Conservation (phyloP, 1,140 invertebrate genomes). For the Phenacoccus solenopsis region DNA sequence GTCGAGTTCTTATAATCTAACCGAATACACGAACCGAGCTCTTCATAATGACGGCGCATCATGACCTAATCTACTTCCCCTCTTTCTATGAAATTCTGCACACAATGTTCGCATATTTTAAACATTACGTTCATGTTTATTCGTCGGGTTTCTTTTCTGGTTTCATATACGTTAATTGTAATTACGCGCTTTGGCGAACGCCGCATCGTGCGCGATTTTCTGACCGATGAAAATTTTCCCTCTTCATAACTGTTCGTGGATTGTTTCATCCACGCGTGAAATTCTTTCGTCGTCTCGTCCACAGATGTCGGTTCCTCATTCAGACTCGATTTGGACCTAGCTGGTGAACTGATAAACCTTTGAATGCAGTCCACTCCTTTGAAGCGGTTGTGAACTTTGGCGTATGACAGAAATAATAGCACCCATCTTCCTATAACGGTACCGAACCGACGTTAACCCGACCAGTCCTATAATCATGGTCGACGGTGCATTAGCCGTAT, state of each 20-base stretch:
- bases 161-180: neutral
- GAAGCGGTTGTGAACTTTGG: neutral
- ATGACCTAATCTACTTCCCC: conserved; percentile 16
- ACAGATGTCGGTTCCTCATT: too few species aligned
- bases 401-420: conserved; percentile 7
- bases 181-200: neutral
- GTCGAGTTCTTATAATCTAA: neutral
- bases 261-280: too few species aligned
- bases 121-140: neutral
- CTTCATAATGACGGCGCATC: neutral
- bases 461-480: conserved; percentile 6
- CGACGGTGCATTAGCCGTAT: neutral
- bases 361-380: neutral
- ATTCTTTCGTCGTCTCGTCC: too few species aligned
- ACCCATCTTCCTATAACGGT: conserved; percentile 6
- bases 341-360: neutral
- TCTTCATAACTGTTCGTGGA: neutral
- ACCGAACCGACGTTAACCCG: conserved; percentile 6
- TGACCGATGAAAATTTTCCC: neutral
- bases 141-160: neutral
- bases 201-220: neutral
- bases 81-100: conserved; percentile 2
- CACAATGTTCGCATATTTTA: neutral
- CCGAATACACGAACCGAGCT: neutral
- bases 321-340: too few species aligned